Percentiles rank a stretch among this genome's conserved stretches.
Conservation (phyloP, 2,113 vertebrate genomes). For the Thinocorus orbignyianus region DNA sequence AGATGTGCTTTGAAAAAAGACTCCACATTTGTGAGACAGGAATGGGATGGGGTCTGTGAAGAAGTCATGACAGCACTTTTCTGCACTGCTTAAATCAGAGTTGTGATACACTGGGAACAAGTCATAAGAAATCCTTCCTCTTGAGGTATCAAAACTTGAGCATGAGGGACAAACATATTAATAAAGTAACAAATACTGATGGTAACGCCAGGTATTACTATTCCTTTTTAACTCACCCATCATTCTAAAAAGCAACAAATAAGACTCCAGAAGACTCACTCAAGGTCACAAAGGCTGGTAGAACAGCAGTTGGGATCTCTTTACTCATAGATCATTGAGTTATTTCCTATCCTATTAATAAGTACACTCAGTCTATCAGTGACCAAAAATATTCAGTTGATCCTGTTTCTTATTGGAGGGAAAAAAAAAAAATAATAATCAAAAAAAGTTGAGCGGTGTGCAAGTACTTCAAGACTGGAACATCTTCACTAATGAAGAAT, state of each 20-base stretch:
- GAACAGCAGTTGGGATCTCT: neutral
- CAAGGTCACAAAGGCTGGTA: neutral
- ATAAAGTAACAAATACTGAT: neutral
- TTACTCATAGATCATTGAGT: neutral
- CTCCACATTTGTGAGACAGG: neutral
- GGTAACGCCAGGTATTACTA: neutral
- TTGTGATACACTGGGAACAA: neutral
- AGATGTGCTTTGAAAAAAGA: neutral
- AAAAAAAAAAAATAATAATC: too few relatives aligned
- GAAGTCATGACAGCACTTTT: neutral
- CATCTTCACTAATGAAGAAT: neutral
- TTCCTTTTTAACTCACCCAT: neutral
- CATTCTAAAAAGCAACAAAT: neutral
- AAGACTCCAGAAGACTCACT: neutral
- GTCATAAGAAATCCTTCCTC: neutral
- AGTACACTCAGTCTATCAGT: neutral
- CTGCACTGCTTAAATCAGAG: neutral
- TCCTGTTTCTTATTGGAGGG: neutral
- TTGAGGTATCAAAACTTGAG: neutral
- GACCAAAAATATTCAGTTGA: neutral
- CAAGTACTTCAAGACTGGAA: neutral
- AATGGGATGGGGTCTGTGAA: neutral
- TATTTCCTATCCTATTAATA: neutral
- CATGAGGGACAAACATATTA: neutral
- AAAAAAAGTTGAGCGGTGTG: neutral